Base-by-base conservation (phyloP, 2,797 vertebrate species). In the Hippoglossus hippoglossus region DNA sequence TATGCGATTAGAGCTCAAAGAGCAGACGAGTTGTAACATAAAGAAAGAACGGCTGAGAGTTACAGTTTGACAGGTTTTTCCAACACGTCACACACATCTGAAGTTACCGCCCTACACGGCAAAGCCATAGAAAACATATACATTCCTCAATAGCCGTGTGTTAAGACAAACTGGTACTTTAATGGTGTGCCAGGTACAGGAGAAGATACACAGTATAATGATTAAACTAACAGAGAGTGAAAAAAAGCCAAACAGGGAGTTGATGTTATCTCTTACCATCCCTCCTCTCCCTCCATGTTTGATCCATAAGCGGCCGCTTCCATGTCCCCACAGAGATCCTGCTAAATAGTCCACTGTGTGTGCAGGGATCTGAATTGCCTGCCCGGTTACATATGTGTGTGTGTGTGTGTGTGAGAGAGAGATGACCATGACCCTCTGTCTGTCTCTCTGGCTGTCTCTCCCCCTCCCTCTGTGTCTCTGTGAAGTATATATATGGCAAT, bases 401-500 rank as follows among this genome's bases (percentile, higher is more conserved):
- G 19, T 21, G 19, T 49, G 47, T 3, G 47, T 1, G 18, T 10
- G 77, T 56, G 86, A 67, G 81, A 56, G 31, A 72, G 63, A 72
- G 65, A 82, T 70, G 73, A 76, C 79, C 73, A 66, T 77, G 81
- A 81, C 76, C 82, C 63, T 77, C 67, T 79, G 70, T 75, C 77
- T 61, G 15, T 13, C 44, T 19, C 50, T 51, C 74, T 63, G 58
- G 71, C 63, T 50, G 62, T 72, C 75, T 63, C 77, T 59, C 83
- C 70, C 77, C 82, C 68, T 67, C 78, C 63, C 73, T 77, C 47
- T 0, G 36, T 64, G 69, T 67, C 77, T 80, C 71, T 57, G 26
- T 88, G 53, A 83, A 71, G 80, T 79, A 84, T 90, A 90, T 89
- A 87, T 88, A 91, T 87, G 87, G 83, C 55, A 87, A 82, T 85